Evolutionary conservation across 2,888 invertebrate genomes (phyloP).

Genomic region (Hartigia nigra): DNA sequence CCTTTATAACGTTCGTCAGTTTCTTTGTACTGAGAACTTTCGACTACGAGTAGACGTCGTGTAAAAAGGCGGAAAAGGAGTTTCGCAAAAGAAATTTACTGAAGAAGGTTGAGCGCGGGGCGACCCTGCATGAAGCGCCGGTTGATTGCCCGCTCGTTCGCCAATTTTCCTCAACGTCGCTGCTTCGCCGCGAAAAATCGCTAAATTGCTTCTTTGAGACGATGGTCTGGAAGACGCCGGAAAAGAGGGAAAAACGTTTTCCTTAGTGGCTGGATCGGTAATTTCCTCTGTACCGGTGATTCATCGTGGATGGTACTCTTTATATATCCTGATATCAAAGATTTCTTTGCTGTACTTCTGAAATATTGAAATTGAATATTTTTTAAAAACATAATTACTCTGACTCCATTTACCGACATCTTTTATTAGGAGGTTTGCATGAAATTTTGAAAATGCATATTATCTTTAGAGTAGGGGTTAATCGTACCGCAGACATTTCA

Average conservation of each 20-base stretch:
- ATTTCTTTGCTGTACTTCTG: not conserved
- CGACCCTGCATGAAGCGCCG: conserved; percentile 59
- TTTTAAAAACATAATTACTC: not conserved
- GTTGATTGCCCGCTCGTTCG: conserved; percentile 63
- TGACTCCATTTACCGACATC: too few relatives aligned
- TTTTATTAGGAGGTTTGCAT: too few relatives aligned
- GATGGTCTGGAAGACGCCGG: conserved; percentile 35
- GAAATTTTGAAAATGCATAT: not conserved
- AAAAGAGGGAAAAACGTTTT: conserved; percentile 46
- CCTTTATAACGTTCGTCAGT: not conserved
- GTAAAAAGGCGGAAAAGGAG: conserved; percentile 15
- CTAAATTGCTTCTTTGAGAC: conserved; percentile 63
- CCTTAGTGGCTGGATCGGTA: conserved; percentile 32
- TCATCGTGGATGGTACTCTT: not conserved
- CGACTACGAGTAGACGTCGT: conserved; percentile 3
- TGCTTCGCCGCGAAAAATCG: conserved; percentile 59
- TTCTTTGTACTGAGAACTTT: not conserved
- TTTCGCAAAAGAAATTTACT: conserved; percentile 46
- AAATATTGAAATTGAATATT: not conserved
- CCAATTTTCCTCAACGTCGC: conserved; percentile 56
- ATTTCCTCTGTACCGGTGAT: not conserved
- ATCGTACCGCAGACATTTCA: not conserved
- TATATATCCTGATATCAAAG: not conserved
- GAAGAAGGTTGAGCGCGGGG: conserved; percentile 37
- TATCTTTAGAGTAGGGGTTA: not conserved